phyloP scores from a whole-genome alignment of 2,888 invertebrate genomes.

The Tryphoninae sp. region DNA sequence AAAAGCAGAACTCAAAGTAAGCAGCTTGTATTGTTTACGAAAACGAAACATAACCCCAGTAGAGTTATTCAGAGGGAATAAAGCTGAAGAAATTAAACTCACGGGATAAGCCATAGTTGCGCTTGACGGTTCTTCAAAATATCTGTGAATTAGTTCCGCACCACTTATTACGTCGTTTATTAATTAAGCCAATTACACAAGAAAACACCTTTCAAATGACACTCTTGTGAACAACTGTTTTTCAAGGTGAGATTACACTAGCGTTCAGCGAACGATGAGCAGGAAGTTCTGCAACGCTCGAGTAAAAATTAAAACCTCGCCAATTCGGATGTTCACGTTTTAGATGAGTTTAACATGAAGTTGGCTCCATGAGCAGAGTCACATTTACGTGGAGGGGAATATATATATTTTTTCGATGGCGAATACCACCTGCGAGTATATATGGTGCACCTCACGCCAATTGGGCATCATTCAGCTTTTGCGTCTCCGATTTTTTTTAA shows the following conservation, averaged over 20 bases:
- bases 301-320: too few relatives aligned
- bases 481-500: too few relatives aligned
- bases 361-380: too few relatives aligned
- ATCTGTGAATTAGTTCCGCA: neutral
- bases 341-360: too few relatives aligned
- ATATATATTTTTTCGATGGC: too few relatives aligned
- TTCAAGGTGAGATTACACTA: conserved; percentile 41
- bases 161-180: conserved; percentile 39
- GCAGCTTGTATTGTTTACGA: conserved; percentile 41
- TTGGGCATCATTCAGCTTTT: too few relatives aligned
- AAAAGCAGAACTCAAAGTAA: conserved; percentile 3
- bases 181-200: conserved; percentile 37
- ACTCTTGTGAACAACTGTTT: conserved; percentile 43
- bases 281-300: neutral
- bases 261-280: neutral
- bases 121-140: conserved; percentile 1
- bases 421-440: too few relatives aligned
- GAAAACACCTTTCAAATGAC: conserved; percentile 47
- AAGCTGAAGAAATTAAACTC: conserved; percentile 28
- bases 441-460: too few relatives aligned
- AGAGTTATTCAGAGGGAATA: neutral
- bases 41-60: conserved; percentile 49
- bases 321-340: too few relatives aligned
- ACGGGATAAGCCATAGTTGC: conserved; percentile 59
- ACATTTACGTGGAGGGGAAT: too few relatives aligned